Percentiles rank a stretch among this genome's conserved stretches.
Conservation (phyloP, 2,113 vertebrate genomes). For the Crotophaga sulcirostris region DNA sequence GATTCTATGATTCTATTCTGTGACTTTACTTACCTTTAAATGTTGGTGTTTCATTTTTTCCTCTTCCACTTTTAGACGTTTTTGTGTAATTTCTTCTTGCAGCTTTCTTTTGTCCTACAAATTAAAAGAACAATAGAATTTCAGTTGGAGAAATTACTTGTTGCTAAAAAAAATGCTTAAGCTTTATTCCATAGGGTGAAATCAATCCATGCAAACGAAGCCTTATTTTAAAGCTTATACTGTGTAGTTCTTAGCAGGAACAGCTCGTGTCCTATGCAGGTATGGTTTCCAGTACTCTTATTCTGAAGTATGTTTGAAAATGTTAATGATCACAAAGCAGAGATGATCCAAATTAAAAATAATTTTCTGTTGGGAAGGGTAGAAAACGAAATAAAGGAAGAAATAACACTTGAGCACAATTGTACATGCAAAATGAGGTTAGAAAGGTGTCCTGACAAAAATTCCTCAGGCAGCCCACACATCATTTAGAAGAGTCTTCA, state of each 20-base stretch:
- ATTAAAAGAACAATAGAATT: not conserved
- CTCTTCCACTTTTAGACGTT: conserved; percentile 90
- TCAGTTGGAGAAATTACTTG: not conserved
- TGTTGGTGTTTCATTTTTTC: conserved; percentile 94
- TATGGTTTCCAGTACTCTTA: not conserved
- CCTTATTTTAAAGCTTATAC: not conserved
- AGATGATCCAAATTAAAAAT: not conserved
- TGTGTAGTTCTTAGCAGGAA: not conserved
- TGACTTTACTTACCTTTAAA: conserved; percentile 83
- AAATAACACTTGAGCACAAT: not conserved
- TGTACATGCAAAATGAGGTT: not conserved
- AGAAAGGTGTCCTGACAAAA: not conserved
- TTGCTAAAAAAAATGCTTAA: not conserved
- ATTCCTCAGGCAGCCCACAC: not conserved
- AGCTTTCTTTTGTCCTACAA: conserved; percentile 92
- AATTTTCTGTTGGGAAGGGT: not conserved
- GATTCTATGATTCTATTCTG: too few species aligned
- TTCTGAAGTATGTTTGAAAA: not conserved
- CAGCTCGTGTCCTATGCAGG: not conserved
- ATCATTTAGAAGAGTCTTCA: not conserved
- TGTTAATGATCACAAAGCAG: not conserved
- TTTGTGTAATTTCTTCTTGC: conserved; percentile 92
- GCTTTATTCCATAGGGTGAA: not conserved
- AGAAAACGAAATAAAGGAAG: not conserved
- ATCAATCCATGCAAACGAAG: not conserved